Base-by-base conservation (phyloP, 2,113 vertebrate genomes). In the Syngnathus scovelli region DNA sequence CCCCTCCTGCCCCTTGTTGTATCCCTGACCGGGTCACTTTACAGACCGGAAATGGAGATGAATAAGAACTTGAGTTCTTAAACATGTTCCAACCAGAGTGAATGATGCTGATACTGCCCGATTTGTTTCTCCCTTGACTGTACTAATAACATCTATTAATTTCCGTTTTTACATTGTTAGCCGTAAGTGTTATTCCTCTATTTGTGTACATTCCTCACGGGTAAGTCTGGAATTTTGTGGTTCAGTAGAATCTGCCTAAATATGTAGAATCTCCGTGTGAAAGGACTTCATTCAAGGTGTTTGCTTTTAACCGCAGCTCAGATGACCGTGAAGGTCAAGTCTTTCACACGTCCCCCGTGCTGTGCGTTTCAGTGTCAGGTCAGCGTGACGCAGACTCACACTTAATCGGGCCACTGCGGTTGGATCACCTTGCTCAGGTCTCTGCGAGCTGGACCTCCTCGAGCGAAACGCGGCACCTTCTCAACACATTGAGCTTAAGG, bases 11-110 rank as follows among this genome's bases (percentile, higher is more conserved):
- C 62, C 64, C 64, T 70, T 66, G 54, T 76, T 64, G 8, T 43
- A 8, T 79, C 72, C 66, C 71, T 72, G 65, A 41, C 2, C 19
- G 75, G 81, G 70, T 90, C 85, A 21, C 67, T 38, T 90, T 89
- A 87, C 88, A 85, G 69, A 7, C 69, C 76, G 79, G 48, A 46
- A 46, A 13, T 15, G 43, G 43, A 10, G 43, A 44, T 44, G 13
- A 11, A 11, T 11, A 46, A 15, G 43, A 33, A 33, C 27, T 33
- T 33, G 27, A 33, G 27, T 33, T 33, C 27, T 33, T 33, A 33
- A 33, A 33, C 27, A 33, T 33, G 27, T 33, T 33, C 27, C 27
- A 33, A 3, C 27, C 27, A 33, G 27, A 23, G 23, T 23, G 23
- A 23, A 23, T 23, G 23, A 33, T 33, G 27, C 27, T 33, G 27